A percentile compares a stretch with the other conserved stretches of the same genome.
These are phyloP conservation scores for Zophobas morio DNA, from an alignment of 1,140 invertebrate species.

Conservation along the genomic window DNA sequence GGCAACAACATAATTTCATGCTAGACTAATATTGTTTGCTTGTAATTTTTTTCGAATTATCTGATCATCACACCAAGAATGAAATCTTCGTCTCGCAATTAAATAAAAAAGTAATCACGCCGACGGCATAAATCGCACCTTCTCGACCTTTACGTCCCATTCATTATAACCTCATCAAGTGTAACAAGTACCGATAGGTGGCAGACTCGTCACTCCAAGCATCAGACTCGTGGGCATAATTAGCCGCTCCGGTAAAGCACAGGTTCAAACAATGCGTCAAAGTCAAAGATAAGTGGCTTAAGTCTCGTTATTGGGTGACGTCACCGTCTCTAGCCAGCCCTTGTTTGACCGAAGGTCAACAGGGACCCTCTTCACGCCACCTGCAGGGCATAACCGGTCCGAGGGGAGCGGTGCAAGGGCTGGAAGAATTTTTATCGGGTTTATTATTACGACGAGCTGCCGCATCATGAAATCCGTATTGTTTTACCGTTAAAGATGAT, in stretches of 20 bases:
- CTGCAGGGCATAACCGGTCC: constrained; percentile 52
- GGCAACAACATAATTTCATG: constrained; percentile 2
- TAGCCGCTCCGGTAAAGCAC: too few species aligned
- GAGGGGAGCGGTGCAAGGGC: not conserved
- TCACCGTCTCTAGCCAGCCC: not conserved
- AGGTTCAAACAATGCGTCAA: too few species aligned
- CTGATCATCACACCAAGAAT: not conserved
- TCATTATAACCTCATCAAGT: not conserved
- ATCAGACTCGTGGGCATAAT: too few species aligned
- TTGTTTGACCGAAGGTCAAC: constrained; percentile 46
- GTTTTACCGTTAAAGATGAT: constrained; percentile 30
- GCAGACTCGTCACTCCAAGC: too few species aligned
- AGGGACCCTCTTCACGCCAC: constrained; percentile 35
- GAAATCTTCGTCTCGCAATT: not conserved
- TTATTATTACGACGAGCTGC: not conserved
- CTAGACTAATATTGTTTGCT: not conserved
- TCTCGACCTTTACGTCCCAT: not conserved
- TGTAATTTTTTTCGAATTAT: constrained; percentile 1
- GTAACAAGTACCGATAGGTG: too few species aligned
- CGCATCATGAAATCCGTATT: not conserved
- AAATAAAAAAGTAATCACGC: constrained; percentile 1
- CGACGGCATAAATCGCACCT: not conserved
- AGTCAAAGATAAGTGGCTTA: not conserved
- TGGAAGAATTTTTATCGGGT: constrained; percentile 25
- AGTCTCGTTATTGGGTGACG: not conserved